A percentile compares a stretch with the other conserved stretches of the same genome.
Evolutionary conservation across 1,140 invertebrate genomes (phyloP).

Genomic region (Drosophila pallidifrons): DNA sequence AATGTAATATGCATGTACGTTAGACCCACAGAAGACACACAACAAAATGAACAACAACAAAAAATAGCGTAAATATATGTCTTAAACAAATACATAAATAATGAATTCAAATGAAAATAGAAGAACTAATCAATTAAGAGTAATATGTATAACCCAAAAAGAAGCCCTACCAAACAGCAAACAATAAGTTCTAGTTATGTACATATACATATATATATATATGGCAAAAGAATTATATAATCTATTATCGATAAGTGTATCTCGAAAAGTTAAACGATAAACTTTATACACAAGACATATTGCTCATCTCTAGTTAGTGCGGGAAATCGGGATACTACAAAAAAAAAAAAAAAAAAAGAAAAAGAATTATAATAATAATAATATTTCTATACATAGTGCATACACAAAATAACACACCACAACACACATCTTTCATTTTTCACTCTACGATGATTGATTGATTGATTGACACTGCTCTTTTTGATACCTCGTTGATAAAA

Average conservation of each 20-base stretch:
- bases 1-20: conserved; percentile 34
- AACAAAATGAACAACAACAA: conserved; percentile 11
- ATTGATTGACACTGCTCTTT: conserved; percentile 42
- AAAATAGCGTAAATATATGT: conserved; percentile 1
- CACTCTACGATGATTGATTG: conserved; percentile 3
- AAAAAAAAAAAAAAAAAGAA: conserved; percentile 16
- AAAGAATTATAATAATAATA: conserved; percentile 5
- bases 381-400: conserved; percentile 6
- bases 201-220: conserved; percentile 17
- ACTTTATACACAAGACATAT: conserved; percentile 30
- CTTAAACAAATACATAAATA: conserved; percentile 1
- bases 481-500: conserved; percentile 55
- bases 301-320: conserved; percentile 38
- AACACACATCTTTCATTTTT: neutral
- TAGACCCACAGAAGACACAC: conserved; percentile 34
- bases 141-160: conserved; percentile 23
- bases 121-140: conserved; percentile 16
- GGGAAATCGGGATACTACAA: conserved; percentile 24
- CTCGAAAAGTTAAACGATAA: conserved; percentile 17
- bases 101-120: conserved; percentile 4
- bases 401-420: neutral
- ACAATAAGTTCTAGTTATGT: conserved; percentile 29
- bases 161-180: conserved; percentile 22
- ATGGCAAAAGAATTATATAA: neutral
- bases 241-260: conserved; percentile 20